A percentile compares a stretch with the other conserved stretches of the same genome.
Conservation (phyloP, 2,797 vertebrate species). For the Darevskia mixta region DNA sequence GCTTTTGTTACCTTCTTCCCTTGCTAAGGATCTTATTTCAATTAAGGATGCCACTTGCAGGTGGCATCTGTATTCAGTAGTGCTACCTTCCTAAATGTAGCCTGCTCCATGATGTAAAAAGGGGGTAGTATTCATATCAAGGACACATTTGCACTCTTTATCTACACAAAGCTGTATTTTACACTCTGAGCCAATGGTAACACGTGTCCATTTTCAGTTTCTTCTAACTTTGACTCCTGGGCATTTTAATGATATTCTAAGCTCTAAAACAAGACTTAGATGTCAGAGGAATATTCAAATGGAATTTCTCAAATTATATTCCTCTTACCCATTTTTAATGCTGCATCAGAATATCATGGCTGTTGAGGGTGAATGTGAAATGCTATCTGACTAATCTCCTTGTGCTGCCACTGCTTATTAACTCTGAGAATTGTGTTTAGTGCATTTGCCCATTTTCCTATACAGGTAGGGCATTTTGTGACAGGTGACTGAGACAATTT, state of each 20-base stretch:
- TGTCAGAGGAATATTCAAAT: constrained; percentile 53
- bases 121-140: background rate
- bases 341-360: constrained; percentile 29
- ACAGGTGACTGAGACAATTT: constrained; percentile 43
- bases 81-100: background rate
- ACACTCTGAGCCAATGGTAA: background rate
- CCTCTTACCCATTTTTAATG: constrained; percentile 17
- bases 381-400: constrained; percentile 69
- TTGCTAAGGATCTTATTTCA: too few relatives aligned
- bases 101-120: background rate
- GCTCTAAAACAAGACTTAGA: constrained; percentile 6
- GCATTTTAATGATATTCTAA: background rate
- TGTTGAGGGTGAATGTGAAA: constrained; percentile 62
- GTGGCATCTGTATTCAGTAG: background rate
- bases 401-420: constrained; percentile 69
- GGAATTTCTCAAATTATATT: constrained; percentile 44
- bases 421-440: constrained; percentile 50
- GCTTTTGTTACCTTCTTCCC: too few relatives aligned
- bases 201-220: background rate
- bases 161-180: background rate
- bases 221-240: background rate
- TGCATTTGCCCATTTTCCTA: constrained; percentile 51
- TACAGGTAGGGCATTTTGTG: constrained; percentile 30
- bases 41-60: background rate
- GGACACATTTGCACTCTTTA: background rate